Conservation (phyloP, 2,888 invertebrate species). For the Dynastes hyllus region DNA sequence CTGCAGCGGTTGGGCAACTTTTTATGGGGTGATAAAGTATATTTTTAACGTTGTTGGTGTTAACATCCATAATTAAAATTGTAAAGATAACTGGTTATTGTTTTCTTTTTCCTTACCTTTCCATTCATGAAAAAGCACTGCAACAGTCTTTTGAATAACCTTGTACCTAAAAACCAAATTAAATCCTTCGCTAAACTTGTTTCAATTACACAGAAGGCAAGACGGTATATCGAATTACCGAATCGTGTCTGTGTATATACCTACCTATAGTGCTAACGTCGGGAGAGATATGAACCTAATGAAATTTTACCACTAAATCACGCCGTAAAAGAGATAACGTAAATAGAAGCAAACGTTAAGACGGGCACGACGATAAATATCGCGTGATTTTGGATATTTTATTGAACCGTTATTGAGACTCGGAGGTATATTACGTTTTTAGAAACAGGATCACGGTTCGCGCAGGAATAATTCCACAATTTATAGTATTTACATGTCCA, state of each 20-base stretch:
- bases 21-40: no score
- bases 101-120: no score
- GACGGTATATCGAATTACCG: constrained; percentile 36
- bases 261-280: background rate
- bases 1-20: no score
- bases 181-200: constrained; percentile 50
- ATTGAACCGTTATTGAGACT: constrained; percentile 40
- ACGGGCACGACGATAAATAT: constrained; percentile 33
- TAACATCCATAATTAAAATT: no score
- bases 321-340: constrained; percentile 38
- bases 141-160: no score
- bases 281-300: constrained; percentile 37
- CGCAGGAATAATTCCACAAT: constrained; percentile 43
- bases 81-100: no score
- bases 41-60: no score
- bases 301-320: constrained; percentile 47
- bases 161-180: constrained; percentile 40
- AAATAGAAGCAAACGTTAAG: constrained; percentile 44
- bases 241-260: background rate
- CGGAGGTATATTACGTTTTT: constrained; percentile 32
- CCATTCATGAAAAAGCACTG: no score
- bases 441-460: constrained; percentile 34
- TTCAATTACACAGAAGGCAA: constrained; percentile 44
- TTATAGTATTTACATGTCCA: constrained; percentile 45
- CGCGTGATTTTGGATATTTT: constrained; percentile 45